phyloP scores from a whole-genome alignment of 2,113 vertebrate species.

The Xenus cinereus region DNA sequence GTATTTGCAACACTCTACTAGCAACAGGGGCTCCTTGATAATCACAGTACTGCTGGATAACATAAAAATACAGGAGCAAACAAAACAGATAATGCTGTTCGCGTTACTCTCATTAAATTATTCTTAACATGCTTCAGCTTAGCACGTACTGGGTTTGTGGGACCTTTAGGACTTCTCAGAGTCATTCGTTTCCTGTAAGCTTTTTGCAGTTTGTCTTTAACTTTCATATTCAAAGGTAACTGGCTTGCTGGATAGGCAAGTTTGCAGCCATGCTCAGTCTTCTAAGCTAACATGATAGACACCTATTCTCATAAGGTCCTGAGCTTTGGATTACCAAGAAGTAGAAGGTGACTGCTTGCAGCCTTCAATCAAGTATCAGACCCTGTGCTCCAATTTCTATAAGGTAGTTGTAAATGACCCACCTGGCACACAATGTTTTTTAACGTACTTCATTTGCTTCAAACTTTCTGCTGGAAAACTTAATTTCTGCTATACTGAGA shows the following conservation, averaged over 20 bases:
- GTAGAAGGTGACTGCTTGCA: not conserved
- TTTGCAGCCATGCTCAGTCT: not conserved
- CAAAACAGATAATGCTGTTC: not conserved
- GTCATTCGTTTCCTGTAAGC: not conserved
- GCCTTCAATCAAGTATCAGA: not conserved
- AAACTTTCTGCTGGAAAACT: not conserved
- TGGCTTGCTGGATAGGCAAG: not conserved
- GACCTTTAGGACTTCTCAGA: not conserved
- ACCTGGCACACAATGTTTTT: not conserved
- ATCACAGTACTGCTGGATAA: not conserved
- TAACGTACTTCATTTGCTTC: not conserved
- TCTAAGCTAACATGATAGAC: not conserved
- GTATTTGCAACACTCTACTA: not conserved
- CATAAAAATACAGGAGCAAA: not conserved
- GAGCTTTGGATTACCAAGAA: not conserved
- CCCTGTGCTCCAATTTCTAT: not conserved
- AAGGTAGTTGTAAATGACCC: not conserved
- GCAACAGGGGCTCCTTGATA: not conserved
- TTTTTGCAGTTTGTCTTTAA: not conserved
- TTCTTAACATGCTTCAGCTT: not conserved
- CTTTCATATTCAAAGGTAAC: not conserved
- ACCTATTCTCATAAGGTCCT: not conserved
- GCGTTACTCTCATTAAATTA: accelerated
- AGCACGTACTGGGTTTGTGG: not conserved
- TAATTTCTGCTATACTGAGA: not conserved